Evolutionary conservation across 2,888 invertebrate genomes (phyloP).

Genomic region (Drosophila mayaguana): DNA sequence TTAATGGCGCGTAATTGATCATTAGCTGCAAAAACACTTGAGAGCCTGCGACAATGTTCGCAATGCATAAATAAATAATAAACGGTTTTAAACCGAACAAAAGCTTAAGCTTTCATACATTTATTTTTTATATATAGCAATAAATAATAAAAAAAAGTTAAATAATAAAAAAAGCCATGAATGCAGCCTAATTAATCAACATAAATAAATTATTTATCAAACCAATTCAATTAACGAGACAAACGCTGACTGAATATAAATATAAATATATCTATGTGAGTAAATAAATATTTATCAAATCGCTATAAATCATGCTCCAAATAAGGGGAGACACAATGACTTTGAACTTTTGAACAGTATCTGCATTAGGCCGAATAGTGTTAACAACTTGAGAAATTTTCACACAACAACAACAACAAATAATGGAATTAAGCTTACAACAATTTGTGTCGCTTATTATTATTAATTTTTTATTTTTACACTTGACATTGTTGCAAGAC

Average conservation of each 20-base stretch:
- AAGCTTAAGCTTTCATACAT: constrained; percentile 38
- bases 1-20: constrained; percentile 67
- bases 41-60: constrained; percentile 52
- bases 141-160: constrained; percentile 30
- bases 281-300: constrained; percentile 47
- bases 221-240: constrained; percentile 68
- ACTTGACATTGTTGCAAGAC: constrained; percentile 73
- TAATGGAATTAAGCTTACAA: constrained; percentile 37
- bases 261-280: not conserved
- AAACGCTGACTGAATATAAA: constrained; percentile 41
- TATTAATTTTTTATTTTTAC: constrained; percentile 21
- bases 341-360: constrained; percentile 41
- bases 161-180: constrained; percentile 46
- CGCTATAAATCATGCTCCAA: constrained; percentile 47
- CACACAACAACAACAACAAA: constrained; percentile 31
- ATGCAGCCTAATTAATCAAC: constrained; percentile 68
- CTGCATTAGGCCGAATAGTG: constrained; percentile 35
- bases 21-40: constrained; percentile 68
- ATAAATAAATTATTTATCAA: constrained; percentile 57
- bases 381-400: constrained; percentile 53
- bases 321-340: constrained; percentile 47
- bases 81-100: constrained; percentile 41
- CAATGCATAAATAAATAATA: constrained; percentile 68
- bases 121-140: constrained; percentile 29
- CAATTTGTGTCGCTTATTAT: constrained; percentile 49